These are phyloP conservation scores for Iguana delicatissima DNA, from an alignment of 2,797 vertebrate genomes.

Conservation along the genomic window DNA sequence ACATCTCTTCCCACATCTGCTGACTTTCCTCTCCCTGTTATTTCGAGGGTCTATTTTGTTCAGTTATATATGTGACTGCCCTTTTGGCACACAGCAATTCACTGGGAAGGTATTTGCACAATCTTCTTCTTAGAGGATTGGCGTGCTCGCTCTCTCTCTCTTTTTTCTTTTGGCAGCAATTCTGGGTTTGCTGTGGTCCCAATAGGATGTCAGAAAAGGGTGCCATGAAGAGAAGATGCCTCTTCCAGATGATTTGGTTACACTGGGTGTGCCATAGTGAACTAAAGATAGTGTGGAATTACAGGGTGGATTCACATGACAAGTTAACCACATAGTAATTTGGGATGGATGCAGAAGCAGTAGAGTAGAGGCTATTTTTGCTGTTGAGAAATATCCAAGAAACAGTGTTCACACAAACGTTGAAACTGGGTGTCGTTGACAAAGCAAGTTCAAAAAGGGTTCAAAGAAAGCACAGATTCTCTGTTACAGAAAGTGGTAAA, in stretches of 20 bases:
- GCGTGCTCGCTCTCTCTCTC: neutral
- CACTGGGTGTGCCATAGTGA: neutral
- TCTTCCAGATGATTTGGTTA: neutral
- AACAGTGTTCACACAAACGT: neutral
- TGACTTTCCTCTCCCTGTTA: neutral
- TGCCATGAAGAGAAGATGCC: neutral
- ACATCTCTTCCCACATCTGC: neutral
- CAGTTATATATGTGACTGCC: neutral
- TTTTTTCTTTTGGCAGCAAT: no score
- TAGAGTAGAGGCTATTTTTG: neutral
- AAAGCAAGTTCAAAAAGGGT: neutral
- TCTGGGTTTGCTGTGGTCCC: neutral
- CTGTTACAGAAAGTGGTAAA: neutral
- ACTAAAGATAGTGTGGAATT: slow-evolving; percentile 34
- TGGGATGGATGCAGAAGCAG: neutral
- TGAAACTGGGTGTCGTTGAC: neutral
- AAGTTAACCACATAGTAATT: neutral
- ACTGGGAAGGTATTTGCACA: neutral
- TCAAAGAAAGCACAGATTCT: neutral
- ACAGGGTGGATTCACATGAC: neutral
- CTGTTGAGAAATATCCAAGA: neutral
- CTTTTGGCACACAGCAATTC: neutral
- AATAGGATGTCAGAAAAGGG: neutral
- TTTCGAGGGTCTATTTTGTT: neutral
- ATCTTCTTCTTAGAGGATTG: neutral